A percentile compares a stretch with the other conserved stretches of the same genome.
These are phyloP conservation scores for Alligator sinensis DNA, from an alignment of 2,113 vertebrate species.

Conservation along the genomic window DNA sequence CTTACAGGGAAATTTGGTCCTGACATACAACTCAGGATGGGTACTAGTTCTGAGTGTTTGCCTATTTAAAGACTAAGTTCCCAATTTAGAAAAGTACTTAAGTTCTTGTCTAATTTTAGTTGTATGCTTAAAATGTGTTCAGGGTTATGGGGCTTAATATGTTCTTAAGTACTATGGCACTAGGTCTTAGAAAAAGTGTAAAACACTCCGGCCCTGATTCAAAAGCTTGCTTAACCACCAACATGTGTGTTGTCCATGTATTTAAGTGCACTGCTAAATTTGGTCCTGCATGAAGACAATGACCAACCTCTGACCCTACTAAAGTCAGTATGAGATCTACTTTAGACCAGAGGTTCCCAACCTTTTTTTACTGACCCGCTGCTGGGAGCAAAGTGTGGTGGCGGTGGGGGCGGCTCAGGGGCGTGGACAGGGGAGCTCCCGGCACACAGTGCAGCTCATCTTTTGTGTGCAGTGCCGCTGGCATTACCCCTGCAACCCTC, in stretches of 20 bases:
- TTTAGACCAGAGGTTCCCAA: background rate
- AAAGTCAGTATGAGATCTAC: background rate
- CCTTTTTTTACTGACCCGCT: no score
- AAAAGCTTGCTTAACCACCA: background rate
- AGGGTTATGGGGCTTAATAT: background rate
- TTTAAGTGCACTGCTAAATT: background rate
- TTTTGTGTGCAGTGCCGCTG: no score
- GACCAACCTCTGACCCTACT: background rate
- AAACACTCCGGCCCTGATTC: background rate
- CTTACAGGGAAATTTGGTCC: no score
- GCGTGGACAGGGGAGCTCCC: no score
- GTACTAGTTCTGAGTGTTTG: no score
- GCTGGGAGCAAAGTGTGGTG: no score
- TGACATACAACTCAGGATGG: no score
- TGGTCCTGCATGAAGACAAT: background rate
- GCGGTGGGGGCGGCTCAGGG: no score
- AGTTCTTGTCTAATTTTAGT: background rate
- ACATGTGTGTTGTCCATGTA: background rate
- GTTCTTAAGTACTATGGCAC: background rate
- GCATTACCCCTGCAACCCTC: no score
- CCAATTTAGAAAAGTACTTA: no score
- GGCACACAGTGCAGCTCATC: no score
- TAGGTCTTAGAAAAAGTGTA: background rate
- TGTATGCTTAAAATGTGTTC: background rate
- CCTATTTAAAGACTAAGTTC: no score